These are phyloP conservation scores for Hyles vespertilio DNA, from an alignment of 1,140 invertebrate genomes.

Conservation along the genomic window DNA sequence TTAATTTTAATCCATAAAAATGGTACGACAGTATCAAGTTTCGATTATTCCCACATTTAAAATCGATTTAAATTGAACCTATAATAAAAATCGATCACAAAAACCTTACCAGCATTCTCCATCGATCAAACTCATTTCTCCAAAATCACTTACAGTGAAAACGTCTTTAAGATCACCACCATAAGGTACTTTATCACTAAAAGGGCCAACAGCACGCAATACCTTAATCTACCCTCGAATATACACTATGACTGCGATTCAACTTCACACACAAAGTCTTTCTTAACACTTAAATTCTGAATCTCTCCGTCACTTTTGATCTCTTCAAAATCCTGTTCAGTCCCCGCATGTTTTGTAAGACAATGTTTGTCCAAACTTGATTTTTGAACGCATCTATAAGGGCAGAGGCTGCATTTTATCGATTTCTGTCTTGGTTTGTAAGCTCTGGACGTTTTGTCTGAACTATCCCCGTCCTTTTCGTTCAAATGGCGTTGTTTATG, in stretches of 20 bases:
- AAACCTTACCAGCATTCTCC: no score
- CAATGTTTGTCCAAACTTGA: conserved; percentile 67
- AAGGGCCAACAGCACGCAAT: neutral
- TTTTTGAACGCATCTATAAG: conserved; percentile 66
- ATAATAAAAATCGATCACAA: no score
- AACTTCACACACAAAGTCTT: conserved; percentile 17
- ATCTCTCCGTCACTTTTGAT: conserved; percentile 36
- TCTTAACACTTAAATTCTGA: conserved; percentile 63
- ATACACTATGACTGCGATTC: neutral
- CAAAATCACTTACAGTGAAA: neutral
- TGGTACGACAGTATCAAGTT: no score
- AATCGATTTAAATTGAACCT: no score
- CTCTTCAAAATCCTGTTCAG: conserved; percentile 9
- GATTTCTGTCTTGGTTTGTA: conserved; percentile 62
- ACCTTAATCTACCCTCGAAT: neutral
- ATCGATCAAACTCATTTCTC: neutral
- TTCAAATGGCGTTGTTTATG: conserved; percentile 69
- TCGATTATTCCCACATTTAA: no score
- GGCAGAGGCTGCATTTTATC: conserved; percentile 60
- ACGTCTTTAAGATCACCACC: no score
- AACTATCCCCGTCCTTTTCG: conserved; percentile 61
- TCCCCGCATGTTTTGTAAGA: conserved; percentile 55
- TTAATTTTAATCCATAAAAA: no score
- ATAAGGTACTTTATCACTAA: neutral
- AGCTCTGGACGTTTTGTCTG: conserved; percentile 54